Evolutionary conservation across 2,888 invertebrate species (phyloP).

Genomic region (Salpingus planirostris): DNA sequence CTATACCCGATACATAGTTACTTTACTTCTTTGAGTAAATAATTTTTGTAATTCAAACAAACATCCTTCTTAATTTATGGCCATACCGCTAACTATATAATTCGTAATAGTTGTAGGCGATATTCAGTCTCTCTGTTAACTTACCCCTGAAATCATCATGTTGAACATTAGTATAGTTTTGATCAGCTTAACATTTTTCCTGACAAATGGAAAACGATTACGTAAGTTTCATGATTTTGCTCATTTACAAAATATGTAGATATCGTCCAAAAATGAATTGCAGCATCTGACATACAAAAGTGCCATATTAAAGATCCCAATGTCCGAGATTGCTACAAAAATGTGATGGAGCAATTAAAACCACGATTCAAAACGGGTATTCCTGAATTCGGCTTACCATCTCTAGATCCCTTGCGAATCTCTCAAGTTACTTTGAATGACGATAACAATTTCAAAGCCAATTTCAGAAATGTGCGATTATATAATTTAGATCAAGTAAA

Average conservation of each 20-base stretch:
- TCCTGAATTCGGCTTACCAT: constrained; percentile 43
- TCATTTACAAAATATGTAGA: not conserved
- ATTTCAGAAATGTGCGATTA: constrained; percentile 48
- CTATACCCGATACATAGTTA: too few relatives aligned
- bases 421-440: constrained; percentile 26
- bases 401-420: constrained; percentile 7
- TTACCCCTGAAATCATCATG: too few relatives aligned
- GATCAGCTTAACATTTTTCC: too few relatives aligned
- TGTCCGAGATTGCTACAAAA: constrained; percentile 50
- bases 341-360: constrained; percentile 49
- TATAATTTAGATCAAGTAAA: constrained; percentile 41
- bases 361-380: constrained; percentile 52
- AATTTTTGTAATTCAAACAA: too few relatives aligned
- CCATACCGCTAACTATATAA: too few relatives aligned
- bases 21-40: too few relatives aligned
- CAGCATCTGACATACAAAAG: constrained; percentile 55
- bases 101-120: too few relatives aligned
- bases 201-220: constrained; percentile 4
- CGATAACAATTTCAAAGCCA: constrained; percentile 43
- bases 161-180: too few relatives aligned
- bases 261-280: too few relatives aligned
- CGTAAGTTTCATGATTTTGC: constrained; percentile 1
- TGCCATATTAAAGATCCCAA: constrained; percentile 55
- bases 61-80: too few relatives aligned
- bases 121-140: too few relatives aligned